Percentiles rank a stretch among this genome's conserved stretches.
These are phyloP conservation scores for Drosophila nasuta DNA, from an alignment of 1,140 invertebrate genomes.

Conservation along the genomic window DNA sequence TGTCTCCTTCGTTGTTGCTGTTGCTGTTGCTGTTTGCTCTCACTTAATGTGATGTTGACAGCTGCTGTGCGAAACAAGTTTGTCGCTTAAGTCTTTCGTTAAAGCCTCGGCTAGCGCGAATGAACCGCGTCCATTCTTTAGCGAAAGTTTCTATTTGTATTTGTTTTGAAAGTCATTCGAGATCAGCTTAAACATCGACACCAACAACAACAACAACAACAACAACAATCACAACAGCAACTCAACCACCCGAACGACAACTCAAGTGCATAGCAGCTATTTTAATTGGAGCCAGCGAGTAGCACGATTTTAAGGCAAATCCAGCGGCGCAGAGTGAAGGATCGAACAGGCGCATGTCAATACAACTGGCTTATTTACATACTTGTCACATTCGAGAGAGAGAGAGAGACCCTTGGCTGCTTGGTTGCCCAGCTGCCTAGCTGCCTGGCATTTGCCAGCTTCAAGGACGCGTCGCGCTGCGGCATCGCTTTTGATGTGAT, in stretches of 20 bases:
- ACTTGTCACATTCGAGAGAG: constrained; percentile 40
- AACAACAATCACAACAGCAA: not conserved
- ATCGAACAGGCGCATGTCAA: constrained; percentile 31
- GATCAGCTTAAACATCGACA: constrained; percentile 16
- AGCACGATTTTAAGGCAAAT: constrained; percentile 21
- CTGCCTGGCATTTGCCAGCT: constrained; percentile 9
- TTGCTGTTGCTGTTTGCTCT: constrained; percentile 43
- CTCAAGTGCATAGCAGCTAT: constrained; percentile 49
- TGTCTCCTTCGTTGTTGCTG: constrained; percentile 20
- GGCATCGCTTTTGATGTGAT: constrained; percentile 72
- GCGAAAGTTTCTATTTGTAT: constrained; percentile 74
- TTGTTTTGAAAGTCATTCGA: constrained; percentile 56
- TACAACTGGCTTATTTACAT: constrained; percentile 69
- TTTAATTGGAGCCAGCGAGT: constrained; percentile 66
- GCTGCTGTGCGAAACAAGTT: constrained; percentile 73
- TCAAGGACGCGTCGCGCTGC: constrained; percentile 70
- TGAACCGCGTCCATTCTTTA: constrained; percentile 71
- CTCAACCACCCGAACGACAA: constrained; percentile 11
- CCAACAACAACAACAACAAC: constrained; percentile 17
- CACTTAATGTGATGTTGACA: constrained; percentile 62
- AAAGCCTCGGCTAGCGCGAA: constrained; percentile 16
- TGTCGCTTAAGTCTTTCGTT: constrained; percentile 71
- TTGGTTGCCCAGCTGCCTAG: not conserved
- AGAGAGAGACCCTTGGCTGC: not conserved
- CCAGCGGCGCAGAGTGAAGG: constrained; percentile 3